These are phyloP conservation scores for Otolemur crassicaudatus DNA, from an alignment of 2,797 vertebrate genomes.

Conservation along the genomic window DNA sequence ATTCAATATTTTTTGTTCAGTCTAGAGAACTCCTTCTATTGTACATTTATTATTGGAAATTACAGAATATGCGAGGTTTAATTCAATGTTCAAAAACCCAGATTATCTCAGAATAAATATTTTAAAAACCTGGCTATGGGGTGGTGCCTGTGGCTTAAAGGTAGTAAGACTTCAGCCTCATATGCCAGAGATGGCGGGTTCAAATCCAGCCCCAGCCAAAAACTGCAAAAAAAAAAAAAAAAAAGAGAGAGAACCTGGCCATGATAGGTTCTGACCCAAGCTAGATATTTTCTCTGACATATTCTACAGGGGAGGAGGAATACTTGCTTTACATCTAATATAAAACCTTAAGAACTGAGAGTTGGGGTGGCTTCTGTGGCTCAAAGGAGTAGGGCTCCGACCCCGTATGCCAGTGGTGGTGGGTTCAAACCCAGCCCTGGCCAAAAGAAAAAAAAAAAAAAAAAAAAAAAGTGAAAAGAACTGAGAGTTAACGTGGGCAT, in stretches of 20 bases:
- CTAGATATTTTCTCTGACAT: not conserved
- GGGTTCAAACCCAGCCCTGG: too few relatives aligned
- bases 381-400: too few relatives aligned
- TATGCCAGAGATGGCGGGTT: too few relatives aligned
- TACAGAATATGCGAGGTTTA: not conserved
- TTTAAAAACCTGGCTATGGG: not conserved
- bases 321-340: not conserved
- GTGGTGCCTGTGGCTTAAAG: too few relatives aligned
- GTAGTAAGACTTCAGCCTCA: too few relatives aligned
- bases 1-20: not conserved
- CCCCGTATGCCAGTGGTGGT: too few relatives aligned
- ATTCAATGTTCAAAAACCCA: not conserved
- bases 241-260: not conserved
- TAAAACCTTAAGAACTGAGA: not conserved
- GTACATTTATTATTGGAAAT: not conserved
- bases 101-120: not conserved
- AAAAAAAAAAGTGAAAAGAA: not conserved
- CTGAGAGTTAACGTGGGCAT: not conserved
- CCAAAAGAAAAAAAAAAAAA: too few relatives aligned
- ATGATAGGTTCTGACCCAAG: not conserved
- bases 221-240: too few relatives aligned
- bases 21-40: not conserved
- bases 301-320: not conserved
- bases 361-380: not conserved
- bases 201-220: too few relatives aligned